phyloP scores from a whole-genome alignment of 2,888 invertebrate genomes.

The Copidosoma aretas region DNA sequence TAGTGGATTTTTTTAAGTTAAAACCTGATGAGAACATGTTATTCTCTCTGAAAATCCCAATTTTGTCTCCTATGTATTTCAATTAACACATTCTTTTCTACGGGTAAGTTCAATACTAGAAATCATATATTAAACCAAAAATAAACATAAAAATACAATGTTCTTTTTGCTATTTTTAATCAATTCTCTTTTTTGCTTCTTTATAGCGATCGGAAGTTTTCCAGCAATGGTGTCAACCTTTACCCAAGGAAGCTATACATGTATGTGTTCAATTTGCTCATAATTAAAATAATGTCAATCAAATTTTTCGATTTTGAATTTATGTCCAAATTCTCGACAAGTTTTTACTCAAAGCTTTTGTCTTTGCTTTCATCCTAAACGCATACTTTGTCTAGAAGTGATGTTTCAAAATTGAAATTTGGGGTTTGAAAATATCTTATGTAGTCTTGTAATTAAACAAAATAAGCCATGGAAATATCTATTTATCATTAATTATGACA shows the following conservation, averaged over 20 bases:
- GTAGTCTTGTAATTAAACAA: neutral
- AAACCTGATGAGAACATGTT: too few species aligned
- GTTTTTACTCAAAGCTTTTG: too few species aligned
- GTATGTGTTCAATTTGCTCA: slow-evolving; percentile 68
- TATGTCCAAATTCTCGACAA: too few species aligned
- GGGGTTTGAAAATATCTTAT: neutral
- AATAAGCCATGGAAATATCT: too few species aligned
- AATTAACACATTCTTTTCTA: too few species aligned
- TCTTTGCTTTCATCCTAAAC: neutral
- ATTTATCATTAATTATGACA: too few species aligned
- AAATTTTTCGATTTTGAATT: slow-evolving; percentile 47
- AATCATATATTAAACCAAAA: too few species aligned
- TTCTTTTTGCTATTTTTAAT: neutral
- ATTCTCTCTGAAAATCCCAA: too few species aligned
- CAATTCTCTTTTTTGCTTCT: slow-evolving; percentile 56
- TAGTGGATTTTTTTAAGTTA: too few species aligned
- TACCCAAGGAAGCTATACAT: slow-evolving; percentile 89
- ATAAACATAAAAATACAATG: too few species aligned
- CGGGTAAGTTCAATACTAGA: too few species aligned
- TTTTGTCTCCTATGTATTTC: too few species aligned
- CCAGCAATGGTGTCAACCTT: slow-evolving; percentile 80
- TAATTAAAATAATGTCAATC: slow-evolving; percentile 53
- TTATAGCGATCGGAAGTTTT: slow-evolving; percentile 82
- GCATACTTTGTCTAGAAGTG: slow-evolving; percentile 2
- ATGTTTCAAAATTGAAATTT: slow-evolving; percentile 11